Evolutionary conservation across 2,888 invertebrate genomes (phyloP), one percentile per base, ranked within the genome.

Genomic region (Drosophila neotestacea): DNA sequence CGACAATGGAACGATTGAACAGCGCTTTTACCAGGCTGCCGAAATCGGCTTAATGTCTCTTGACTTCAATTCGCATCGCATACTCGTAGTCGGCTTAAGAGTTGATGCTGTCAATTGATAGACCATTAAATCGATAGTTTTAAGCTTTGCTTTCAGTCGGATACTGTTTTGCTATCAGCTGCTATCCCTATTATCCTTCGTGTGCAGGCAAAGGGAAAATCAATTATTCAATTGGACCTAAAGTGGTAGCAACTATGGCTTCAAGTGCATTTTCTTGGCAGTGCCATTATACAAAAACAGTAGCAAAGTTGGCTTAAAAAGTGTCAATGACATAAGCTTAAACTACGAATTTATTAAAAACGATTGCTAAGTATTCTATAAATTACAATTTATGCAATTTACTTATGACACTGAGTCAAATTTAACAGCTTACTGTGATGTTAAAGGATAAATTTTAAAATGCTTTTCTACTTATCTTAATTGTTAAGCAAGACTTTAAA

Each of bases 1-100:
- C 66, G 75, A 84, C 88, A 85, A 85, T 85, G 64, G 69, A 70
- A 80, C 75, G 80, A 82, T 77, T 67, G 80, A 81, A 68, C 61
- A 67, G 74, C 67, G 64, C 70, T 73, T 70, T 73, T 73, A 68
- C 46, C 38, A 58, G 58, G 65, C 60, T 48, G 27, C 44, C 34
- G 52, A 79, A 85, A 82, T 76, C 77, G 80, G 83, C 88, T 73
- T 85, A 82, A 69, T 81, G 69, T 77, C 73, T 73, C 69, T 82
- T 79, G 83, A 85, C 83, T 87, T 87, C 80, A 70, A 82, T 82
- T 70, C 70, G 63, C 77, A 76, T 68, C 44, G 52, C 30, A 41
- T 11, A 51, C 13, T 38, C 39, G 44, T 30, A 67, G 85, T 75
- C 72, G 70, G 88, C 77, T 85, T 83, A 87, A 82, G 58, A 47